A percentile compares a stretch with the other conserved stretches of the same genome.
These are phyloP conservation scores for Chaetorhynchus papuensis DNA, from an alignment of 2,113 vertebrate genomes.

Conservation along the genomic window DNA sequence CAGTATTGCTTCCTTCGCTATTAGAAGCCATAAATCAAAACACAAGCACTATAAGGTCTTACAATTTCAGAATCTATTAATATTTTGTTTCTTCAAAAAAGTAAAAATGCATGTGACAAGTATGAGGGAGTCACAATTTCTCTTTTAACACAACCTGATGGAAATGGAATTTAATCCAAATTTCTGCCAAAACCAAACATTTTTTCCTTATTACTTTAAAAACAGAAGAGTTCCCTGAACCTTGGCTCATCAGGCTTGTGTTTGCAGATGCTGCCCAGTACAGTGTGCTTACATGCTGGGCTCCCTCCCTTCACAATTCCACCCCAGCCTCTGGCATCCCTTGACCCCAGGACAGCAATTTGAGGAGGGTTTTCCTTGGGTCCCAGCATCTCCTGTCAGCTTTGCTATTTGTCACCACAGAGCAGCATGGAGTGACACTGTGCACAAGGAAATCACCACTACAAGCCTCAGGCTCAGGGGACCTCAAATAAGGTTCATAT, in stretches of 20 bases:
- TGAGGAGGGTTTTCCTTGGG: not conserved
- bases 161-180: not conserved
- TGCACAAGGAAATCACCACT: not conserved
- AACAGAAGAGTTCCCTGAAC: not conserved
- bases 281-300: not conserved
- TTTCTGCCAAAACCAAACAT: not conserved
- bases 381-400: not conserved
- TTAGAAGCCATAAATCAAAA: constrained; percentile 19
- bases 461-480: not conserved
- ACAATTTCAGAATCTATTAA: not conserved
- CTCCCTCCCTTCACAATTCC: not conserved
- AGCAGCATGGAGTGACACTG: not conserved
- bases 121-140: not conserved
- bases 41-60: not conserved
- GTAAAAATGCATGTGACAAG: not conserved
- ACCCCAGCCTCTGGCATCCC: not conserved
- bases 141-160: not conserved
- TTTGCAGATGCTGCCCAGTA: not conserved
- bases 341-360: not conserved
- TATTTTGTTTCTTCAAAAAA: not conserved
- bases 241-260: not conserved
- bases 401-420: not conserved
- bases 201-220: not conserved
- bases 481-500: not conserved
- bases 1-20: not conserved